These are phyloP conservation scores for Xestobium rufovillosum DNA, from an alignment of 2,888 invertebrate genomes.

Conservation along the genomic window DNA sequence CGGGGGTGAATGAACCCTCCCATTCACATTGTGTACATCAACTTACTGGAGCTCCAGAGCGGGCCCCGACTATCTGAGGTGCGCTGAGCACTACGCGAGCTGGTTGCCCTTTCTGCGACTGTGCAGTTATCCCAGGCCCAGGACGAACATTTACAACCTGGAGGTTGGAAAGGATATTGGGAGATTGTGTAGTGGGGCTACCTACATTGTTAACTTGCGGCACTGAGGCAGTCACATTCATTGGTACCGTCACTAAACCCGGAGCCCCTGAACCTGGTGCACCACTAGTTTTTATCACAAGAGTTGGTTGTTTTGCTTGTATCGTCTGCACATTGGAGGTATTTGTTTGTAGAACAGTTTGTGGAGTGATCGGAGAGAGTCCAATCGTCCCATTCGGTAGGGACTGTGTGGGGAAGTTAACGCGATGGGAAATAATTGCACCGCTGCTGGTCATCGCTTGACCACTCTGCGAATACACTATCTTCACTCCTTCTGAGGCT, in stretches of 20 bases:
- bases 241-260: conserved; percentile 57
- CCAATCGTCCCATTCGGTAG: conserved; percentile 66
- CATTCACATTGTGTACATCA: conserved; percentile 28
- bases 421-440: conserved; percentile 50
- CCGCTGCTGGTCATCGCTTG: conserved; percentile 44
- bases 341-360: conserved; percentile 49
- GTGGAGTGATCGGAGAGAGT: conserved; percentile 45
- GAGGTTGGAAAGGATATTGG: conserved; percentile 54
- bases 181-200: conserved; percentile 39
- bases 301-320: conserved; percentile 38
- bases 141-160: conserved; percentile 81
- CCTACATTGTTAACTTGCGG: conserved; percentile 44
- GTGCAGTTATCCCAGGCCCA: conserved; percentile 55
- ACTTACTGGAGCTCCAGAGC: conserved; percentile 76
- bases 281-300: conserved; percentile 42
- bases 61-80: conserved; percentile 72
- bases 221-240: conserved; percentile 55
- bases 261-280: conserved; percentile 40
- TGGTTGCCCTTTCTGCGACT: conserved; percentile 68
- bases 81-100: conserved; percentile 78
- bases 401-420: conserved; percentile 56
- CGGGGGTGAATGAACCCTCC: conserved; percentile 12
- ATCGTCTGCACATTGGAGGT: conserved; percentile 42
- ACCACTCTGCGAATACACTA: conserved; percentile 40
- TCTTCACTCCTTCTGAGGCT: conserved; percentile 34